These are phyloP conservation scores for Eubucco bourcierii DNA, from an alignment of 2,113 vertebrate species.

Conservation along the genomic window DNA sequence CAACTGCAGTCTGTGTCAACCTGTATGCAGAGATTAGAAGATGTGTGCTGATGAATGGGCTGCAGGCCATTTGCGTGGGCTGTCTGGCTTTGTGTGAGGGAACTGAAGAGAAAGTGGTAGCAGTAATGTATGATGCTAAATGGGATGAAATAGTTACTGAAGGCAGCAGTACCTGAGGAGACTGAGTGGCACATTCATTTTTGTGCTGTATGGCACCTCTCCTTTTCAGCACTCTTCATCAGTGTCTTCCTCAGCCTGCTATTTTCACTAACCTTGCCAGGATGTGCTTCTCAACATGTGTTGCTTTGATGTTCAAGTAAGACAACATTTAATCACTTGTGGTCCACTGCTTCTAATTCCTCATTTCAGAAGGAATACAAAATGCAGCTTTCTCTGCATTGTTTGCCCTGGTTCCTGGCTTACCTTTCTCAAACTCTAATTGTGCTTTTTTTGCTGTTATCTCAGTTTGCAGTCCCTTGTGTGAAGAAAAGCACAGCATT, in stretches of 20 bases:
- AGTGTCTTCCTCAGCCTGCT: not conserved
- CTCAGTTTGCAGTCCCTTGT: not conserved
- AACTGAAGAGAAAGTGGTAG: not conserved
- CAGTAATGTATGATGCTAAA: not conserved
- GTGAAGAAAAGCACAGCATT: not conserved
- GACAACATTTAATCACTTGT: not conserved
- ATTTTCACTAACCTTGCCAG: not conserved
- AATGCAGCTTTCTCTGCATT: not conserved
- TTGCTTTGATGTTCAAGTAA: not conserved
- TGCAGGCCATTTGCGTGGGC: not conserved
- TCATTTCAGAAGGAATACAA: not conserved
- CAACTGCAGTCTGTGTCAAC: slow-evolving; percentile 22
- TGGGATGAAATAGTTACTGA: not conserved
- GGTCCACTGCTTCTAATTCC: not conserved
- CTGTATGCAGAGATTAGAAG: slow-evolving; percentile 6
- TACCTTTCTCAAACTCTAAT: not conserved
- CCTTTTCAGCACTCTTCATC: not conserved
- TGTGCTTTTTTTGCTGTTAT: not conserved
- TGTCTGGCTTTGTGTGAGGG: slow-evolving; percentile 14
- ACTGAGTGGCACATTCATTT: not conserved
- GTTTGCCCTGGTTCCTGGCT: not conserved
- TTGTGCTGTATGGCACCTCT: not conserved
- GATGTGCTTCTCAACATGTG: not conserved
- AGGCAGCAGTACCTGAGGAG: not conserved
- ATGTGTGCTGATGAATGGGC: slow-evolving; percentile 28